A percentile compares a stretch with the other conserved stretches of the same genome.
phyloP scores from a whole-genome alignment of 1,140 invertebrate species.

The Drosophila funebris region DNA sequence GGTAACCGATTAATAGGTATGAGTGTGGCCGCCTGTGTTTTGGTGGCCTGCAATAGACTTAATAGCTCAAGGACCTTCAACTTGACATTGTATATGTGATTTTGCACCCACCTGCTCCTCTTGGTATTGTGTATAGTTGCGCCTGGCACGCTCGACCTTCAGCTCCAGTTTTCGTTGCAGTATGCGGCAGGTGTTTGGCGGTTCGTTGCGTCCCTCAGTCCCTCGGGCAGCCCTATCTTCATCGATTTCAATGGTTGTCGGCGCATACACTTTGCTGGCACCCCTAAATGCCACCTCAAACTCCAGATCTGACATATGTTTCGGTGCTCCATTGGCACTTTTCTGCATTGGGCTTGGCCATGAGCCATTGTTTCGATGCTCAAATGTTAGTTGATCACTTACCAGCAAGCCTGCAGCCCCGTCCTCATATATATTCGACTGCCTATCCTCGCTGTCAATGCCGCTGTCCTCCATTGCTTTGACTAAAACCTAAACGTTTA shows the following conservation, averaged over 20 bases:
- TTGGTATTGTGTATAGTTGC: conserved; percentile 79
- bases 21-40: conserved; percentile 75
- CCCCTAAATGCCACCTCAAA: conserved; percentile 78
- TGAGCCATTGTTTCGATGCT: conserved; percentile 30
- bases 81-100: not conserved
- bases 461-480: conserved; percentile 78
- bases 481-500: conserved; percentile 10
- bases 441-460: conserved; percentile 81
- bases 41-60: conserved; percentile 55
- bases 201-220: conserved; percentile 55
- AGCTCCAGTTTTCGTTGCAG: conserved; percentile 82
- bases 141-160: conserved; percentile 82
- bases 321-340: conserved; percentile 72
- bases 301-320: conserved; percentile 76
- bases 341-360: conserved; percentile 54
- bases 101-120: conserved; percentile 65
- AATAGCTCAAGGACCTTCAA: not conserved
- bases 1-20: conserved; percentile 80
- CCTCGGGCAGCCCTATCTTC: conserved; percentile 47
- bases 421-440: conserved; percentile 72
- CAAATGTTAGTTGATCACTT: conserved; percentile 25
- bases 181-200: conserved; percentile 82
- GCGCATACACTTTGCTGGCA: conserved; percentile 71
- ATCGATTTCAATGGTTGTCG: conserved; percentile 75
- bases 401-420: conserved; percentile 69